A percentile compares a stretch with the other conserved stretches of the same genome.
Conservation (phyloP, 2,113 vertebrate genomes). For the Piaya cayana region DNA sequence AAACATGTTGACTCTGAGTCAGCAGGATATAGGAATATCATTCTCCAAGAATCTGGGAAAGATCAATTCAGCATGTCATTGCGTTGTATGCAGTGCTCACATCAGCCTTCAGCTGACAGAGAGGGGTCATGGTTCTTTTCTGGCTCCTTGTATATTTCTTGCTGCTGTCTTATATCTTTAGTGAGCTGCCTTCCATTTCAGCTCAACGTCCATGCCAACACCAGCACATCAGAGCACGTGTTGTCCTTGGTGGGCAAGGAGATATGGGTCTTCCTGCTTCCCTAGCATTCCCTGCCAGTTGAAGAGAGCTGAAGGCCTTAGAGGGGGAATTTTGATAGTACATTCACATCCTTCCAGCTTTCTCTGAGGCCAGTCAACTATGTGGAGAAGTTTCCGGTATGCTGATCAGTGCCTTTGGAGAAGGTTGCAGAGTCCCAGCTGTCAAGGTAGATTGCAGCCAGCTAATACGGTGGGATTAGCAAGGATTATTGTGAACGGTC, state of each 20-base stretch:
- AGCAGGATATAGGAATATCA: not conserved
- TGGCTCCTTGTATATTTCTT: not conserved
- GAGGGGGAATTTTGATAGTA: constrained; percentile 10
- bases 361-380: not conserved
- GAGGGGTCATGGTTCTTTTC: not conserved
- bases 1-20: not conserved
- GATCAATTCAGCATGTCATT: not conserved
- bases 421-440: constrained; percentile 16
- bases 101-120: not conserved
- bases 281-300: not conserved
- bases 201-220: not conserved
- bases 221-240: not conserved
- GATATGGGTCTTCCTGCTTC: not conserved
- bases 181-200: not conserved
- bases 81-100: not conserved
- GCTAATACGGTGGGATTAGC: not conserved
- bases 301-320: not conserved
- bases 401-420: constrained; percentile 6
- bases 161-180: not conserved
- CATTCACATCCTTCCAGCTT: not conserved
- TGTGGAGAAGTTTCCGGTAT: not conserved
- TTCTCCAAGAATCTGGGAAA: not conserved
- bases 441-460: constrained; percentile 13
- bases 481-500: not conserved
- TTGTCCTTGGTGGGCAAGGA: not conserved